Base-by-base conservation (phyloP, 2,888 invertebrate genomes). In the Sepioteuthis lessoniana region DNA sequence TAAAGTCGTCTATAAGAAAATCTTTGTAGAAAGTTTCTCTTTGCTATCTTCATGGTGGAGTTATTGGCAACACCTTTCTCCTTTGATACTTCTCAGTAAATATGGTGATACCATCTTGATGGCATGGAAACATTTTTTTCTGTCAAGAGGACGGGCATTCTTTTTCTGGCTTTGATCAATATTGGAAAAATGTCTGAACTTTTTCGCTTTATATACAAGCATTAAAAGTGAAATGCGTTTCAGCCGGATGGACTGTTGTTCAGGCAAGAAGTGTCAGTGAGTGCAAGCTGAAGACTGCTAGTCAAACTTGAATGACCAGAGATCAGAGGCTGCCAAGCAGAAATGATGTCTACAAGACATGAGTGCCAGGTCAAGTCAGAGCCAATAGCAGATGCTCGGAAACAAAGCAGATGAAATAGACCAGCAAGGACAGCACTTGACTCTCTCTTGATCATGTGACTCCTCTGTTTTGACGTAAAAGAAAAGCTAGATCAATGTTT, bases 11-110 rank as follows among this genome's bases (percentile, higher is more conserved):
- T 42, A 42, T 42, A 42, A 42, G 42, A 42, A 42, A 42, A 42
- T 42, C 42, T 28, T 21, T 55, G 25, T 28, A 55, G 5, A 25
- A 25, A 55, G 0, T 28, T 55, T 0, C 50, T 19, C 21, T 50
- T 50, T 21, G 3, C 3, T 19, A 0, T 16, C 50, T 0, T 0
- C 21, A 21, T 47, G 2, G 16, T 47, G 2, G 16, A 3, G 47
- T 50, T 21, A 50, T 50, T 50, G 21, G 50, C 21, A 50, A 19
- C 21, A 21, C 50, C 16, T 50, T 50, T 50, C 16, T 50, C 50
- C 3, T 1, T 50, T 50, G 50, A 50, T 50, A 50, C 0, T 19
- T 50, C 46, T 50, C 21, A 50, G 3, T 50, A 19, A 50, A 50
- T 50, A 50, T 21, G 21, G 50, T 50, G 50, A 50, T 50, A 50